phyloP scores from a whole-genome alignment of 2,888 invertebrate genomes.

The Glaucopsyche alexis region DNA sequence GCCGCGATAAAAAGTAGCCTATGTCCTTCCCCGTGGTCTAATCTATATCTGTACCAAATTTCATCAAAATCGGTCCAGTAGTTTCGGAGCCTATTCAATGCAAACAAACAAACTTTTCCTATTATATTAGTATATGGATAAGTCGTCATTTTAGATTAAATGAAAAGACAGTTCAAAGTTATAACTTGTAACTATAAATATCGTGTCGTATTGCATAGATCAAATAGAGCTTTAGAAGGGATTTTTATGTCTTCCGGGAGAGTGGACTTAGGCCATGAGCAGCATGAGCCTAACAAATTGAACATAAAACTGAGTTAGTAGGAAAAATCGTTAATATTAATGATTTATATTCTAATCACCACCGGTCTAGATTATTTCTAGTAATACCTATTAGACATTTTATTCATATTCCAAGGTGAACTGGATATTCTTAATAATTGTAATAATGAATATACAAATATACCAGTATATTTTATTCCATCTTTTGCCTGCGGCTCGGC shows the following conservation, averaged over 20 bases:
- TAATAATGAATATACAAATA: not conserved
- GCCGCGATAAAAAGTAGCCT: too few species aligned
- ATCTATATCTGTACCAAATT: too few species aligned
- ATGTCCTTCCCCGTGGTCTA: too few species aligned
- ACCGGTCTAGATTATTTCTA: not conserved
- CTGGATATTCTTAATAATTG: not conserved
- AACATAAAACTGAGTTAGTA: not conserved
- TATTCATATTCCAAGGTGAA: not conserved
- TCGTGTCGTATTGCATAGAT: not conserved
- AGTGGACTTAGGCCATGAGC: not conserved
- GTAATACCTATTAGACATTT: not conserved
- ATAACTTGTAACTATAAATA: too few species aligned
- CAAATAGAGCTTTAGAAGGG: not conserved
- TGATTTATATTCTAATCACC: not conserved
- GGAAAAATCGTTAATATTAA: not conserved
- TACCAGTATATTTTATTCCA: not conserved
- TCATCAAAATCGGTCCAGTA: too few species aligned
- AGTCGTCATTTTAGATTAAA: too few species aligned
- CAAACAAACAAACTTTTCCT: too few species aligned
- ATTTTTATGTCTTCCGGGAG: not conserved
- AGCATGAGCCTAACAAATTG: not conserved
- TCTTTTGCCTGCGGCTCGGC: not conserved
- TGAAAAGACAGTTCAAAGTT: too few species aligned
- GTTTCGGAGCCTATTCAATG: too few species aligned
- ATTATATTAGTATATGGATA: too few species aligned